phyloP scores from a whole-genome alignment of 2,113 vertebrate genomes.

The Corythornis madagascariensis region DNA sequence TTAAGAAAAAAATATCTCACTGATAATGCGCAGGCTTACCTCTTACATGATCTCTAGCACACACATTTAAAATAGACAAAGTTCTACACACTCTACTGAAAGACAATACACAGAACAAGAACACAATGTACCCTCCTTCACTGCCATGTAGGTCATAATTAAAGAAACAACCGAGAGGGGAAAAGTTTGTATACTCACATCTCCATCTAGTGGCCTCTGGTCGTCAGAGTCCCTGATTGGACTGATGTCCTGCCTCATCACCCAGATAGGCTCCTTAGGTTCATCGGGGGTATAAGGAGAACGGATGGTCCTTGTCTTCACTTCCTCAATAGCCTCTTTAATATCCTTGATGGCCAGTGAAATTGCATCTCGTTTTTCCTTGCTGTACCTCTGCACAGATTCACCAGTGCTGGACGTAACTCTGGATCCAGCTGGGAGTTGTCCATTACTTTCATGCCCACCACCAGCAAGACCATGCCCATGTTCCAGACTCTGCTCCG shows the following conservation, averaged over 20 bases:
- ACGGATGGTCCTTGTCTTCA: conserved; percentile 95
- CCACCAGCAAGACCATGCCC: not conserved
- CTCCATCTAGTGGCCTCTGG: conserved; percentile 83
- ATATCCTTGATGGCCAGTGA: conserved; percentile 97
- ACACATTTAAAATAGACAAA: not conserved
- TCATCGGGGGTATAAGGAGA: conserved; percentile 97
- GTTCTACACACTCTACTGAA: not conserved
- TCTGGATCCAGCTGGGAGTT: conserved; percentile 55
- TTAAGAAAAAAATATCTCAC: not conserved
- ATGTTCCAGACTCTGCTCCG: conserved; percentile 77
- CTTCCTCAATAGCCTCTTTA: conserved; percentile 97
- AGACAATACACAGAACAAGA: not conserved
- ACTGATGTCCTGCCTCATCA: conserved; percentile 96
- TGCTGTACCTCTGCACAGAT: conserved; percentile 81
- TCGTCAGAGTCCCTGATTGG: conserved; percentile 89
- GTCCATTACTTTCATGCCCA: conserved; percentile 67
- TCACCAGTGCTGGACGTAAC: conserved; percentile 60
- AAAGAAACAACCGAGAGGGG: not conserved
- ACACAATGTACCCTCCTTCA: not conserved
- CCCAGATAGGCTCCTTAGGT: conserved; percentile 97
- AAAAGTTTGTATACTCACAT: conserved; percentile 82
- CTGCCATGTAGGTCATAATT: not conserved
- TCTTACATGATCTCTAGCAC: not conserved
- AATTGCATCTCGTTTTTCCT: conserved; percentile 93
- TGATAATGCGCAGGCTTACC: not conserved